These are phyloP conservation scores for Noctua janthina DNA, from an alignment of 2,888 invertebrate species.

Conservation along the genomic window DNA sequence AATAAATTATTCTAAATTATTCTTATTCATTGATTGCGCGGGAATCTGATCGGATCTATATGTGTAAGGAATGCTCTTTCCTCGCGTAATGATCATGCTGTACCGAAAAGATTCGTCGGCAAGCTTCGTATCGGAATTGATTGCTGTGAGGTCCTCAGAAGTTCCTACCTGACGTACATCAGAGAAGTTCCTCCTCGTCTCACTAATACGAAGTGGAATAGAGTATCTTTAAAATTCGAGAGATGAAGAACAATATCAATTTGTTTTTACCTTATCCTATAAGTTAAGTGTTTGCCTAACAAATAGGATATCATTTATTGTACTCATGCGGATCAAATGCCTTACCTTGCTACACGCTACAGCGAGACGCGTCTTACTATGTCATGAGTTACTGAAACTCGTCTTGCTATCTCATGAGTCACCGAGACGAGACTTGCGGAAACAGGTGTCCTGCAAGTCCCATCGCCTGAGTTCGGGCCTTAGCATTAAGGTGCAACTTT, in stretches of 20 bases:
- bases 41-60: neutral
- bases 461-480: neutral
- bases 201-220: neutral
- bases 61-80: neutral
- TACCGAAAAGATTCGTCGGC: neutral
- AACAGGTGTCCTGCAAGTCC: neutral
- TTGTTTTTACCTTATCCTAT: neutral
- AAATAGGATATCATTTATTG: neutral
- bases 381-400: neutral
- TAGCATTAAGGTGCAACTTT: neutral
- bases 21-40: neutral
- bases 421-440: neutral
- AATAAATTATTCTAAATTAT: no score
- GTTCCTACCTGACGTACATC: neutral
- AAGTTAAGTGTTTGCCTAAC: neutral
- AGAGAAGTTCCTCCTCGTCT: neutral
- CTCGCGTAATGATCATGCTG: conserved; percentile 6
- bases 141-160: neutral
- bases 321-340: neutral
- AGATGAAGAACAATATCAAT: neutral
- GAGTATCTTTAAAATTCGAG: neutral
- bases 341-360: neutral
- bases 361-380: neutral
- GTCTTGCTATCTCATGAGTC: neutral
- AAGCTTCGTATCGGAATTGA: conserved; percentile 6